A percentile compares a stretch with the other conserved stretches of the same genome.
phyloP scores from a whole-genome alignment of 2,888 invertebrate species.

The Dasypogon diadema region DNA sequence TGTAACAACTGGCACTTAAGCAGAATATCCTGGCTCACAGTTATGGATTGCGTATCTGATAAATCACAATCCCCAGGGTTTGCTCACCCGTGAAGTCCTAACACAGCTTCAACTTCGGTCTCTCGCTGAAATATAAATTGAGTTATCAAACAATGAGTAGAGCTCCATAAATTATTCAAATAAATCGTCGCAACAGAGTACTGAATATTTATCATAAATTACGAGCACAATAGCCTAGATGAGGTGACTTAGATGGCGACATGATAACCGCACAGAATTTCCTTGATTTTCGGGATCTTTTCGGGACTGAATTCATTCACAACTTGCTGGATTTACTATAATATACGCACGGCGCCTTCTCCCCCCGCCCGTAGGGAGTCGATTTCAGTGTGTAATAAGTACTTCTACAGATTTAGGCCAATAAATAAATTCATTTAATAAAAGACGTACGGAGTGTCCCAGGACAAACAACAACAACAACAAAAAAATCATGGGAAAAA shows the following conservation, averaged over 20 bases:
- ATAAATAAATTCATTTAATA: conserved; percentile 32
- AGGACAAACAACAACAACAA: not conserved
- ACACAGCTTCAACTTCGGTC: not conserved
- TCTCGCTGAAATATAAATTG: conserved; percentile 54
- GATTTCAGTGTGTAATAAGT: conserved; percentile 34
- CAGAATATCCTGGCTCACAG: not conserved
- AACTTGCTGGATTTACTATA: not conserved
- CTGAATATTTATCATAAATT: conserved; percentile 56
- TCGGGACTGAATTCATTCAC: conserved; percentile 3
- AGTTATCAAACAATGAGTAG: conserved; percentile 55
- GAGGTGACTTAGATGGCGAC: conserved; percentile 53
- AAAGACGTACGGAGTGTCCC: not conserved
- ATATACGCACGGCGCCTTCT: not conserved
- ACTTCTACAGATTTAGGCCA: conserved; percentile 18
- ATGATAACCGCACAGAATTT: conserved; percentile 41
- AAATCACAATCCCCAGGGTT: conserved; percentile 17
- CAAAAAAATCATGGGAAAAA: not conserved
- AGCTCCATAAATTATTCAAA: conserved; percentile 56
- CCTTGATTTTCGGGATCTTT: conserved; percentile 26
- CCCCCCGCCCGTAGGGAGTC: conserved; percentile 18
- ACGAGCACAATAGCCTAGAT: conserved; percentile 53
- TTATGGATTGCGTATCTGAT: conserved; percentile 20
- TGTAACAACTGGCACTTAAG: not conserved
- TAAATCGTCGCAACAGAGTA: conserved; percentile 55
- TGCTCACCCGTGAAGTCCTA: not conserved